Evolutionary conservation across 2,888 invertebrate genomes (phyloP), one percentile per base, ranked within the genome.

Genomic region (Megalurothrips usitatus): DNA sequence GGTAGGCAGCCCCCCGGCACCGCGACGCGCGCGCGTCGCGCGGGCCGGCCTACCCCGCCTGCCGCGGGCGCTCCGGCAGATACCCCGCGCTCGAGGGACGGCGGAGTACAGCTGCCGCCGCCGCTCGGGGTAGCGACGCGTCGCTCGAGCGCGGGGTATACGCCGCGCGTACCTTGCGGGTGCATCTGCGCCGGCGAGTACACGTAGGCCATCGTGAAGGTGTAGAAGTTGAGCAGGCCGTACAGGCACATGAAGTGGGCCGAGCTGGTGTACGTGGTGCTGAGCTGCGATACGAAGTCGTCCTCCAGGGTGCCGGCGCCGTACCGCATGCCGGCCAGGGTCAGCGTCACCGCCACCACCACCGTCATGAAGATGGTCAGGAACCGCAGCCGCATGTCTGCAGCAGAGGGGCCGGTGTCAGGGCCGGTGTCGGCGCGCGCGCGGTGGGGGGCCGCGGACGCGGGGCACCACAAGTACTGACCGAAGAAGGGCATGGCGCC

Each of bases 401-500:
- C 3, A 0, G n/a, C 11, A n/a, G 6, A 19, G 14, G 6, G 11
- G 6, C 58, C 11, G 19, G 1, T 52, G 17, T 12, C 52, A 17
- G 12, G 12, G 8, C 52, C 12, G 14, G 8, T 52, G 8, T 12
- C 17, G 9, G 49, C 49, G 49, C 14, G 14, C 49, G 49, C 9
- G 49, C 10, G 49, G 49, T 14, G 14, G 10, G 43, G 79, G 14
- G 43, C 14, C 4, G 17, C 26, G 2, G 9, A 1, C 58, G n/a
- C 79, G 58, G 34, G 43, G 48, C 52, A 12, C n/a, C n/a, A n/a
- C n/a, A n/a, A n/a, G n/a, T 82, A 87, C 91, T 92, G 89, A 98
- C 98, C 98, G 88, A 99, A 98, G 89, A 95, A 98, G 83, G 98
- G 98, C 98, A 99, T 98, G 68, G 96, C 94, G 85, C 97, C 91